phyloP scores from a whole-genome alignment of 2,113 vertebrate genomes.

The Heterotilapia buettikoferi region DNA sequence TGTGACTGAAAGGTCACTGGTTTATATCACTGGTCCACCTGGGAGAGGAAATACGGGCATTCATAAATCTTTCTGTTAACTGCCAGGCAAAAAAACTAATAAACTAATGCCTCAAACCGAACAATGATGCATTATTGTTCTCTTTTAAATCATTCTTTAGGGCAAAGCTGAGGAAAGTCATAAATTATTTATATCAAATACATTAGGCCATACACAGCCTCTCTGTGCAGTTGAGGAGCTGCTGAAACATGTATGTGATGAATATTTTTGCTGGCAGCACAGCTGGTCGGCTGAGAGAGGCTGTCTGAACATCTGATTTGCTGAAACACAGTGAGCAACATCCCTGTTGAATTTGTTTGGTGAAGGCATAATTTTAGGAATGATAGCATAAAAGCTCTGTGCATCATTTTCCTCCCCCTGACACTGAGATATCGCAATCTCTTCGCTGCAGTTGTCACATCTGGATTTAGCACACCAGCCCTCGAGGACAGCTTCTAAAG shows the following conservation, averaged over 20 bases:
- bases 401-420: background rate
- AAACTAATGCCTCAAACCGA: background rate
- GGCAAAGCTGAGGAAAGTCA: background rate
- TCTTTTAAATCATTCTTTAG: background rate
- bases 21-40: background rate
- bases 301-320: background rate
- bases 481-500: background rate
- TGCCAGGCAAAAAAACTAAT: background rate
- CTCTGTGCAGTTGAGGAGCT: background rate
- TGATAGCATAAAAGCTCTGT: background rate
- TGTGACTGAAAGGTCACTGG: background rate
- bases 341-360: background rate
- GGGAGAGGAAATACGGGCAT: background rate
- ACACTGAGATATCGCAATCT: background rate
- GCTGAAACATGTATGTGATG: background rate
- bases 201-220: background rate
- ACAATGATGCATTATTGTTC: background rate
- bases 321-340: background rate
- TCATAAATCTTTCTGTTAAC: background rate
- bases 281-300: background rate
- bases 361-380: background rate
- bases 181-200: constrained; percentile 22
- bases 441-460: background rate
- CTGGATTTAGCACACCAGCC: background rate
- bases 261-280: background rate